Evolutionary conservation across 2,113 vertebrate genomes (phyloP).

Genomic region (Piprites chloris): DNA sequence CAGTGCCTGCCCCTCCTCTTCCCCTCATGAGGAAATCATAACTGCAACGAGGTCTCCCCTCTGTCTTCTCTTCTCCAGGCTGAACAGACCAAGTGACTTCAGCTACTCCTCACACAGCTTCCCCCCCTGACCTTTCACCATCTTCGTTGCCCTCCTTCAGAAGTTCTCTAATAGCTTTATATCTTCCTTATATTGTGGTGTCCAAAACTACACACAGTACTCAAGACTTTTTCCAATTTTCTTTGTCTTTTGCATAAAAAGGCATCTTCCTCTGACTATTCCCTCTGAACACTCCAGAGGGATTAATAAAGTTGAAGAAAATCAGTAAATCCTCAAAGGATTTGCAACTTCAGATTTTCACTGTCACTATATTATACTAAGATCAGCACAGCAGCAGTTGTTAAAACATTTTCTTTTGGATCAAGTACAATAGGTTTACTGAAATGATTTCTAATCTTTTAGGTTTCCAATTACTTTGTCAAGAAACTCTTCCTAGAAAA

Average conservation of each 20-base stretch:
- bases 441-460: background rate
- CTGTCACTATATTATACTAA: background rate
- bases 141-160: background rate
- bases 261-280: background rate
- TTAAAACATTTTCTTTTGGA: background rate
- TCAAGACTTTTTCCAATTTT: background rate
- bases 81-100: background rate
- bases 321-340: background rate
- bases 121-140: background rate
- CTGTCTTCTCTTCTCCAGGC: background rate
- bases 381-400: background rate
- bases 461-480: background rate
- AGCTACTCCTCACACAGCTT: background rate
- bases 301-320: background rate
- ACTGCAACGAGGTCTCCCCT: background rate
- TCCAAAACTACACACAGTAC: background rate
- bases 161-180: too few species aligned
- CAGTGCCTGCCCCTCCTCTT: background rate
- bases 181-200: background rate
- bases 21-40: background rate
- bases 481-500: background rate
- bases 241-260: background rate
- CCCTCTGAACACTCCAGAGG: background rate
- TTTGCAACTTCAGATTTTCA: background rate
- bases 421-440: background rate